A percentile compares a stretch with the other conserved stretches of the same genome.
Evolutionary conservation across 2,888 invertebrate species (phyloP).

Genomic region (Anoplius nigerrimus): DNA sequence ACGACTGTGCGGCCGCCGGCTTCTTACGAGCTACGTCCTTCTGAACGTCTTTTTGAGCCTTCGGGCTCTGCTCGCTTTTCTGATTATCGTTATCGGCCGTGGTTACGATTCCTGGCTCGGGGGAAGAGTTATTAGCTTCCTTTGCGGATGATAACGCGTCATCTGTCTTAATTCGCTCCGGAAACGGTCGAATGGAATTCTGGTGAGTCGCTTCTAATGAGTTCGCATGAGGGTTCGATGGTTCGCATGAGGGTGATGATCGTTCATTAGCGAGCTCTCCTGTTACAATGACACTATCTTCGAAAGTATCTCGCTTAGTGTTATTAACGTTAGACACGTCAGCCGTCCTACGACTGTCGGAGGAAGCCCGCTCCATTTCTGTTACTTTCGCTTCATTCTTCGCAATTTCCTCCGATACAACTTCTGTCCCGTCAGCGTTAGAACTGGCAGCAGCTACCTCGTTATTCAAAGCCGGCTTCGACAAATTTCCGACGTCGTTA

Average conservation of each 20-base stretch:
- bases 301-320: slow-evolving; percentile 11
- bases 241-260: slow-evolving; percentile 18
- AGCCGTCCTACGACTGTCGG: slow-evolving; percentile 8
- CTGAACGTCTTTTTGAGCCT: too few species aligned
- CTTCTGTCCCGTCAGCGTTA: background rate
- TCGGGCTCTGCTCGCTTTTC: slow-evolving; percentile 6
- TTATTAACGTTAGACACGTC: slow-evolving; percentile 5
- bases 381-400: slow-evolving; percentile 6
- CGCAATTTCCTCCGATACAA: background rate
- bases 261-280: background rate
- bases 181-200: too few species aligned
- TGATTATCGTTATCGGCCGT: slow-evolving; percentile 18
- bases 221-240: slow-evolving; percentile 11
- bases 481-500: background rate
- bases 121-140: slow-evolving; percentile 42
- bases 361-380: slow-evolving; percentile 20
- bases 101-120: background rate
- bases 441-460: background rate
- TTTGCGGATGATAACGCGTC: slow-evolving; percentile 26
- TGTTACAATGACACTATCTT: slow-evolving; percentile 9
- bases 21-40: slow-evolving; percentile 5
- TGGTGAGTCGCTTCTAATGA: slow-evolving; percentile 9
- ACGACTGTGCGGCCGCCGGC: slow-evolving; percentile 37
- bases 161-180: background rate
- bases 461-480: background rate